A percentile compares a stretch with the other conserved stretches of the same genome.
phyloP scores from a whole-genome alignment of 2,888 invertebrate genomes.

The Latheticus oryzae region DNA sequence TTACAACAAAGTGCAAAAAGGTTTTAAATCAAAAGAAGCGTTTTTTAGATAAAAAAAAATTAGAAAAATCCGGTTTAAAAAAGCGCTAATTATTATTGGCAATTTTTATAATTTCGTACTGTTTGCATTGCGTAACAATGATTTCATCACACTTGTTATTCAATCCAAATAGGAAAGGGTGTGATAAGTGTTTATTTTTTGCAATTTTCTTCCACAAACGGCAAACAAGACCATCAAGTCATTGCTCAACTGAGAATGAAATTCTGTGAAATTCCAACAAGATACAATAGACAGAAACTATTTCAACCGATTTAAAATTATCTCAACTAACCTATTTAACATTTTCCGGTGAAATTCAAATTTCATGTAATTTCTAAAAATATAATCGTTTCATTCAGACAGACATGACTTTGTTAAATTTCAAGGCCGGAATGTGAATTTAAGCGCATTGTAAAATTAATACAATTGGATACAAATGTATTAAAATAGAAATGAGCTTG shows the following conservation, averaged over 20 bases:
- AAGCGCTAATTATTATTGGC: no score
- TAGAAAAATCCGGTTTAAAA: no score
- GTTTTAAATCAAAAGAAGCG: no score
- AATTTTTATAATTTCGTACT: no score
- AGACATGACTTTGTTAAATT: conserved; percentile 31
- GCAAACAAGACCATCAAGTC: conserved; percentile 28
- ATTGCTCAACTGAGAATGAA: neutral
- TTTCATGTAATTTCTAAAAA: conserved; percentile 22
- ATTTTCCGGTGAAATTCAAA: conserved; percentile 5
- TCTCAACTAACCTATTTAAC: conserved; percentile 25
- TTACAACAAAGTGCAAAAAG: no score
- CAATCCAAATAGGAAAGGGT: neutral
- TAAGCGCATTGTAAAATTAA: conserved; percentile 8
- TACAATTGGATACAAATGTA: neutral
- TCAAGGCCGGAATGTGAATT: conserved; percentile 28
- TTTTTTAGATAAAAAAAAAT: no score
- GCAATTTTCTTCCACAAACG: conserved; percentile 11
- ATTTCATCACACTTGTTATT: no score
- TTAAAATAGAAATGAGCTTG: conserved; percentile 19
- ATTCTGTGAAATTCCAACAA: neutral
- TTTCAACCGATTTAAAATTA: conserved; percentile 24
- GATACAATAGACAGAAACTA: conserved; percentile 9
- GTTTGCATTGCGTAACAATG: no score
- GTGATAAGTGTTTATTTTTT: neutral
- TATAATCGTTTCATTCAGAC: conserved; percentile 25